A percentile compares a stretch with the other conserved stretches of the same genome.
Evolutionary conservation across 2,888 invertebrate species (phyloP).

Genomic region (Drosophila neonasuta): DNA sequence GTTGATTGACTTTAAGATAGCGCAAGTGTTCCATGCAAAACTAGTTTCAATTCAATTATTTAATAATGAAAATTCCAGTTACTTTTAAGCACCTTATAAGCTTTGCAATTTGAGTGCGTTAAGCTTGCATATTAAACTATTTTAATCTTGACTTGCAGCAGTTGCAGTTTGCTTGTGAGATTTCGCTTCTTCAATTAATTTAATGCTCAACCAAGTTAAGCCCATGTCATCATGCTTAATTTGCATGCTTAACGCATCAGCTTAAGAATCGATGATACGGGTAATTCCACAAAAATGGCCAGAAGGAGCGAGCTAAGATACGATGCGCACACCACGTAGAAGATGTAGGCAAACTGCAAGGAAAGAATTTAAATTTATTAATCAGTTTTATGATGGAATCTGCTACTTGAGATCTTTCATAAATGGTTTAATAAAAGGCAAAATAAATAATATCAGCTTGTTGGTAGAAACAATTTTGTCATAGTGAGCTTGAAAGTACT

Average conservation of each 20-base stretch:
- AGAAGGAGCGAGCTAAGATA: slow-evolving; percentile 73
- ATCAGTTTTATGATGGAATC: too few relatives aligned
- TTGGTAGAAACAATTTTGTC: too few relatives aligned
- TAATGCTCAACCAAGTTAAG: not conserved
- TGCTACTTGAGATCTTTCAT: too few relatives aligned
- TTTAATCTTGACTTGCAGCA: not conserved
- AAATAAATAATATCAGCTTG: too few relatives aligned
- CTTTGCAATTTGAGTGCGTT: not conserved
- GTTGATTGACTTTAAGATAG: not conserved
- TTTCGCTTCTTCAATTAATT: not conserved
- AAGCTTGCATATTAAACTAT: not conserved
- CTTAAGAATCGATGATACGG: slow-evolving; percentile 76
- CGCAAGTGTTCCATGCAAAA: not conserved
- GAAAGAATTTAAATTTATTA: not conserved
- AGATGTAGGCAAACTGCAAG: slow-evolving; percentile 73
- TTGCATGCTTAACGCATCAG: slow-evolving; percentile 57
- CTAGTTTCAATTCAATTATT: not conserved
- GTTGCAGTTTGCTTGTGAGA: not conserved
- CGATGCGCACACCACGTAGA: slow-evolving; percentile 69
- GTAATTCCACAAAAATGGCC: slow-evolving; percentile 75
- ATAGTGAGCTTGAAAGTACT: too few relatives aligned
- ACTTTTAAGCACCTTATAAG: not conserved
- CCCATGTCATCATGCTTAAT: slow-evolving; percentile 13
- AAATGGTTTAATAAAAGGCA: too few relatives aligned
- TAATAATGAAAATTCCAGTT: not conserved